Conservation (phyloP, 2,797 vertebrate genomes). For the Lepilemur septentrionalis region DNA sequence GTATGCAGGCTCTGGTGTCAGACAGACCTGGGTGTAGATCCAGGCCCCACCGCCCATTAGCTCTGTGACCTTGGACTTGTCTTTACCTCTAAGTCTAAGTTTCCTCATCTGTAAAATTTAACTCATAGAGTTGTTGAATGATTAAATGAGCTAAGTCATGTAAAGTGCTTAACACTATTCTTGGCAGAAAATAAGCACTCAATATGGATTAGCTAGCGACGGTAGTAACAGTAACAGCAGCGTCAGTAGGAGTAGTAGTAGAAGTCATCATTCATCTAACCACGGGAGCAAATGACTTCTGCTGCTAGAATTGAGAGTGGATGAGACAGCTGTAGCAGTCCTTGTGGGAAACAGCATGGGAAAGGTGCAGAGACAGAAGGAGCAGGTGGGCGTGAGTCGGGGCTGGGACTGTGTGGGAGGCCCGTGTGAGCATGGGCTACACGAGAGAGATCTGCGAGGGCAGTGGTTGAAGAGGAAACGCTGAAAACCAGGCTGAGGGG, state of each 20-base stretch:
- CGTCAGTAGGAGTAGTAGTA: neutral
- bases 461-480: neutral
- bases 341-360: neutral
- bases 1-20: neutral
- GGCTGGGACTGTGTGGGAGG: neutral
- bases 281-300: neutral
- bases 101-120: neutral
- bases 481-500: neutral
- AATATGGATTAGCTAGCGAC: neutral
- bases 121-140: neutral
- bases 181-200: neutral
- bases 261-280: constrained; percentile 20
- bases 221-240: neutral
- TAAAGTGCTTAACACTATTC: neutral
- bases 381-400: neutral
- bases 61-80: neutral
- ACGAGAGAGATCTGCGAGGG: neutral
- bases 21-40: neutral
- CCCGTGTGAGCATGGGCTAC: neutral
- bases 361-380: neutral
- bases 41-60: neutral
- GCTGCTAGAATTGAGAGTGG: neutral
- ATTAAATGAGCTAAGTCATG: neutral
- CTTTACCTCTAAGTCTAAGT: neutral
- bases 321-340: neutral